These are phyloP conservation scores for Aporophyla nigra DNA, from an alignment of 2,888 invertebrate genomes.

Conservation along the genomic window DNA sequence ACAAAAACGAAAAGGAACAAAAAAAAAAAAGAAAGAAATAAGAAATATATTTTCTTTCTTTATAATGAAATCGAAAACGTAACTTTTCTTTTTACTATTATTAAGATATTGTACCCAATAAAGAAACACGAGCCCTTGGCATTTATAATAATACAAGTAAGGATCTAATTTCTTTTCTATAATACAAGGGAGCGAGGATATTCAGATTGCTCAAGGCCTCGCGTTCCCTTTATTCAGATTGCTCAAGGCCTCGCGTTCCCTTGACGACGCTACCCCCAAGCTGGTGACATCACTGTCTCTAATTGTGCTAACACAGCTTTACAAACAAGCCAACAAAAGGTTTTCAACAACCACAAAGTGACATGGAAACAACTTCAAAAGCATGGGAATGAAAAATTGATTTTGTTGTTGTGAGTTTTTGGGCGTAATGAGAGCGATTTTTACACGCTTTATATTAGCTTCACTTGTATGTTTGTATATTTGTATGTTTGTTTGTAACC, in stretches of 20 bases:
- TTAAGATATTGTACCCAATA: too few relatives aligned
- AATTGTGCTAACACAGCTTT: conserved; percentile 41
- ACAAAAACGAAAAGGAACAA: too few relatives aligned
- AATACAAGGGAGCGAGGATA: not conserved
- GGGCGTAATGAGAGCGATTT: not conserved
- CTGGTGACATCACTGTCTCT: conserved; percentile 26
- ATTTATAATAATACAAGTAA: not conserved
- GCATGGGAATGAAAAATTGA: not conserved
- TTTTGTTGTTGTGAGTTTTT: not conserved
- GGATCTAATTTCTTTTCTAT: conserved; percentile 23
- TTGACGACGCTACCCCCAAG: not conserved
- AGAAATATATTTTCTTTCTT: too few relatives aligned
- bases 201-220: conserved; percentile 18
- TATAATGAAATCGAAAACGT: too few relatives aligned
- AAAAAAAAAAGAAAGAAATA: too few relatives aligned
- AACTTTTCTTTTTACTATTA: too few relatives aligned
- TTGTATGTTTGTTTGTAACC: too few relatives aligned
- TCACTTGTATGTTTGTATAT: too few relatives aligned
- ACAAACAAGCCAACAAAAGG: conserved; percentile 27
- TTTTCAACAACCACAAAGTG: conserved; percentile 12
- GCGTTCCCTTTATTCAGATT: conserved; percentile 25
- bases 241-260: conserved; percentile 23
- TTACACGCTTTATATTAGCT: too few relatives aligned
- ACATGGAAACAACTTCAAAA: conserved; percentile 16
- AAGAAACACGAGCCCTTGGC: too few relatives aligned